A percentile compares a stretch with the other conserved stretches of the same genome.
These are phyloP conservation scores for Bovichtus diacanthus DNA, from an alignment of 2,797 vertebrate species.

Conservation along the genomic window DNA sequence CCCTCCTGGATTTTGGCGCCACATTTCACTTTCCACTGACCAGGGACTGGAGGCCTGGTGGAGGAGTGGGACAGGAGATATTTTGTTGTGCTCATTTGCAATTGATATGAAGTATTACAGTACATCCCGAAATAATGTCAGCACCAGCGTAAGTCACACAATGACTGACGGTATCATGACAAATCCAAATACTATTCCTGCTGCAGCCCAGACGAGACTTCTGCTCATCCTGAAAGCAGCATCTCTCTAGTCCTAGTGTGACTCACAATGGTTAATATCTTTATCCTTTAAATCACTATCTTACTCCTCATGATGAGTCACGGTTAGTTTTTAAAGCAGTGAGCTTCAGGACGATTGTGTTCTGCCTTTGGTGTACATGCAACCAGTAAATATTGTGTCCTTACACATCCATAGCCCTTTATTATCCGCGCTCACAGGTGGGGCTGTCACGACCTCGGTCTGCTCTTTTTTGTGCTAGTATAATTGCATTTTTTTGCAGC, in stretches of 20 bases:
- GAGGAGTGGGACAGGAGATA: not conserved
- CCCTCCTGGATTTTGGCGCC: constrained; percentile 61
- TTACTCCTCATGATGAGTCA: constrained; percentile 45
- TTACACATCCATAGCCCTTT: constrained; percentile 6
- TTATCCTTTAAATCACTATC: constrained; percentile 62
- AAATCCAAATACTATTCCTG: constrained; percentile 30
- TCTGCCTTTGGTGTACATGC: constrained; percentile 53
- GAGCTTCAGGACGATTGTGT: constrained; percentile 12
- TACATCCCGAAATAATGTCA: not conserved
- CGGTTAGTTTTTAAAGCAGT: constrained; percentile 23
- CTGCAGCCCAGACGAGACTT: constrained; percentile 49
- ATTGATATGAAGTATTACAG: too few species aligned
- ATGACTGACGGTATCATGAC: constrained; percentile 13
- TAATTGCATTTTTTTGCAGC: constrained; percentile 9
- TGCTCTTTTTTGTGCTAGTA: not conserved
- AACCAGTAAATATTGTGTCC: constrained; percentile 69
- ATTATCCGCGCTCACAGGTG: constrained; percentile 20
- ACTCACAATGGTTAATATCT: constrained; percentile 45
- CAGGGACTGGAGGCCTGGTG: constrained; percentile 81
- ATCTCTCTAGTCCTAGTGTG: constrained; percentile 40
- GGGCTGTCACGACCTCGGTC: constrained; percentile 5
- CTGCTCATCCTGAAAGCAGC: constrained; percentile 50
- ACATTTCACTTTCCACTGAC: constrained; percentile 74
- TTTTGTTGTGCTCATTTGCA: too few species aligned
- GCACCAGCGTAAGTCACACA: not conserved